Evolutionary conservation across 2,113 vertebrate species (phyloP).

Genomic region (Haemorhous mexicanus): DNA sequence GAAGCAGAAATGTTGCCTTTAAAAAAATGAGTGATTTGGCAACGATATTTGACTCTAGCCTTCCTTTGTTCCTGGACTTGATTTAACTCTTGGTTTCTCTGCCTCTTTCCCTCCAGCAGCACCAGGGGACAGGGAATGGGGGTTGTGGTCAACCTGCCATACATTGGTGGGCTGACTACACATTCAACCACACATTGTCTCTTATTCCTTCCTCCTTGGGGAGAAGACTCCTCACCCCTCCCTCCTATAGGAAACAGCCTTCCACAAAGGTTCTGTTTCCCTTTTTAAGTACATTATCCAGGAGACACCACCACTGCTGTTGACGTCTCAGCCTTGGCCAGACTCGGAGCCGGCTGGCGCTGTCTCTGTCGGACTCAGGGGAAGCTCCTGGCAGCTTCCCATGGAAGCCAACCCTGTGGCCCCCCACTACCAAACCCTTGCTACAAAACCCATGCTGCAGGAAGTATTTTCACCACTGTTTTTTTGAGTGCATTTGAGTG

Average conservation of each 20-base stretch:
- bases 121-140: neutral
- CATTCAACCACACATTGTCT: neutral
- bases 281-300: neutral
- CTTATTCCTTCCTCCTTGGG: neutral
- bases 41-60: neutral
- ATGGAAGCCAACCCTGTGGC: neutral
- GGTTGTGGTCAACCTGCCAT: neutral
- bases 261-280: neutral
- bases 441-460: neutral
- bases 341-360: accelerated
- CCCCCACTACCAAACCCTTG: neutral
- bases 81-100: neutral
- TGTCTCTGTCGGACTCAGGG: accelerated
- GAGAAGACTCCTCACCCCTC: neutral
- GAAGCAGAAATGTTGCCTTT: neutral
- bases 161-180: accelerated
- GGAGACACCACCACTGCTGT: accelerated
- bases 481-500: neutral
- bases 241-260: neutral
- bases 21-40: neutral
- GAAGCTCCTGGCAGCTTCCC: neutral
- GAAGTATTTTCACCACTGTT: neutral
- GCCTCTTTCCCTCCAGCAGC: neutral
- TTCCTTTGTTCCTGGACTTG: neutral
- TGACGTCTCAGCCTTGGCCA: neutral